Base-by-base conservation (phyloP, 2,888 invertebrate species). In the Synergus gifuensis region DNA sequence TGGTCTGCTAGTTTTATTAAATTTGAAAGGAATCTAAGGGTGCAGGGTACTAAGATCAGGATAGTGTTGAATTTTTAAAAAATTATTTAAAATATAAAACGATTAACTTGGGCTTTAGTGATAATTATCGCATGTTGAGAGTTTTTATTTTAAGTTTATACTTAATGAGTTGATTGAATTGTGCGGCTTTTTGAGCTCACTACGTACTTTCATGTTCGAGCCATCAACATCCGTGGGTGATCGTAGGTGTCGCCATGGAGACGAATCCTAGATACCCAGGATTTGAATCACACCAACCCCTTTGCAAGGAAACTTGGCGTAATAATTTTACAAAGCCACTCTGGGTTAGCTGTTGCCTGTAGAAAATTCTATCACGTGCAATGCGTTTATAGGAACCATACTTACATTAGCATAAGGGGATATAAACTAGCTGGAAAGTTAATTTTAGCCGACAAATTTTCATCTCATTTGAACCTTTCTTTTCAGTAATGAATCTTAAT, bases 181-280 rank as follows among this genome's bases (percentile, higher is more conserved):
- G 54, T 49, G n/a, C n/a, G 16, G 46, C 73, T 64, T 82, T 78
- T 66, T 63, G 63, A 63, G 18, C 77, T 79, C 42, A 18, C 58
- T 62, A 77, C 28, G 28, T 49, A 67, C 46, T 76, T 76, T 78
- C 62, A 28, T 54, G 73, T 73, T 49, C 16, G 16, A 22, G 46
- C 73, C 36, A 54, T 73, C 73, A 73, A 54, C 73, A 73, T 73
- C 73, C 49, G 49, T 16, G 73, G 78, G 66, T 82, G 62, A 60
- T 18, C 3, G 58, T 78, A 78, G 82, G 82, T 78, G 87, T 87
- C 76, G 80, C 81, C 85, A 86, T 87, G 86, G 79, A 84, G 79
- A 87, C 87, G 82, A 79, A 85, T 83, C 87, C 87, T 86, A 86
- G 87, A 87, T 87, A 87, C 83, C 87, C 87, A 85, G 87, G 87